A percentile compares a stretch with the other conserved stretches of the same genome.
phyloP scores from a whole-genome alignment of 1,140 invertebrate genomes.

The Drosophila pandora region DNA sequence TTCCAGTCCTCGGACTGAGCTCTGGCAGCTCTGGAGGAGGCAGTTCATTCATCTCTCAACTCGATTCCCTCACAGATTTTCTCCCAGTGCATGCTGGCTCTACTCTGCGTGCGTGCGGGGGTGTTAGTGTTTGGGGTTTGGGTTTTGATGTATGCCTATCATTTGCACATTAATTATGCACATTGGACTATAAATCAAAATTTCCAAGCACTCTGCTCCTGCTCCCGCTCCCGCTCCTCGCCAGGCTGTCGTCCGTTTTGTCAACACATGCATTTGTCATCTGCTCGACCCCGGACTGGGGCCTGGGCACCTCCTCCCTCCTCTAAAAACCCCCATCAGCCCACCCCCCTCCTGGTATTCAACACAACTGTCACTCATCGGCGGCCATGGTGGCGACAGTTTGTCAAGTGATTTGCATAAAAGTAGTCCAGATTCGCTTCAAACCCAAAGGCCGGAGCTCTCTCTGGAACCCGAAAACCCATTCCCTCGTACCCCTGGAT shows the following conservation, averaged over 20 bases:
- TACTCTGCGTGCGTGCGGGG: constrained; percentile 11
- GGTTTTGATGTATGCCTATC: constrained; percentile 59
- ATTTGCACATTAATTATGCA: constrained; percentile 81
- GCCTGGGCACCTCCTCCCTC: neutral
- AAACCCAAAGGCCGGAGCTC: neutral
- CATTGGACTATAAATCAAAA: constrained; percentile 76
- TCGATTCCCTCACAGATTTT: neutral
- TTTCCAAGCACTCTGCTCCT: constrained; percentile 29
- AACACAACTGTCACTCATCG: constrained; percentile 35
- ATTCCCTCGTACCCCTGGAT: constrained; percentile 33
- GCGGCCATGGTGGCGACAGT: constrained; percentile 48
- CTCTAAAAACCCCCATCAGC: neutral
- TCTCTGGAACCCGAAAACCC: constrained; percentile 1
- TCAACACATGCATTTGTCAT: constrained; percentile 81
- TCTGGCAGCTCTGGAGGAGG: too few relatives aligned
- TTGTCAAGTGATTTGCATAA: constrained; percentile 77
- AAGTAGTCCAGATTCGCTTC: constrained; percentile 41
- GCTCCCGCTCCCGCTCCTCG: neutral
- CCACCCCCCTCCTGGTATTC: neutral
- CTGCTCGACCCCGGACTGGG: constrained; percentile 29
- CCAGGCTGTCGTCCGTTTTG: constrained; percentile 33
- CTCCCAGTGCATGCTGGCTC: constrained; percentile 5
- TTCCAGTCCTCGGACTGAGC: neutral
- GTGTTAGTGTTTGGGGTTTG: constrained; percentile 4
- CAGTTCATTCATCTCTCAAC: too few relatives aligned